Evolutionary conservation across 2,797 vertebrate species (phyloP).

Genomic region (Neostethus bicornis): DNA sequence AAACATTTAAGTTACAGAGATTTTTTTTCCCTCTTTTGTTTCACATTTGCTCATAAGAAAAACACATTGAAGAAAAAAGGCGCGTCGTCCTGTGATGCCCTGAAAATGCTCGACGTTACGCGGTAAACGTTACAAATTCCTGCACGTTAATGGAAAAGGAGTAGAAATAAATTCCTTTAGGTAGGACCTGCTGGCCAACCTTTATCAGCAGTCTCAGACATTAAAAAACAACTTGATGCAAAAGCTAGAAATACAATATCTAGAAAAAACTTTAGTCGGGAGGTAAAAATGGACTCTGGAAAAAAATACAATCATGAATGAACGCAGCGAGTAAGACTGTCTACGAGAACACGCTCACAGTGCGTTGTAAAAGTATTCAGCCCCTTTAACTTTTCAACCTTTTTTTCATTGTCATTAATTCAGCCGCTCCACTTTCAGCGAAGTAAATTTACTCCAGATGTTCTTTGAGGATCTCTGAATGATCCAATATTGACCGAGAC

Average conservation of each 20-base stretch:
- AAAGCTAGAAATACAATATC: slow-evolving; percentile 67
- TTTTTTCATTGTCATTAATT: too few species aligned
- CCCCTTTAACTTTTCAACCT: too few species aligned
- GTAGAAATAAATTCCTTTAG: slow-evolving; percentile 76
- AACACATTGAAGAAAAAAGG: slow-evolving; percentile 67
- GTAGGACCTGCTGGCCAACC: slow-evolving; percentile 53
- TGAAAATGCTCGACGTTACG: slow-evolving; percentile 70
- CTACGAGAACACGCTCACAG: too few species aligned
- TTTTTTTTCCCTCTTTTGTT: slow-evolving; percentile 15
- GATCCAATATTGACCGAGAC: too few species aligned
- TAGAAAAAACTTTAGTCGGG: slow-evolving; percentile 62
- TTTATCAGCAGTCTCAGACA: slow-evolving; percentile 63
- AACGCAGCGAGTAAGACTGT: too few species aligned
- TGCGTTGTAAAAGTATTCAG: too few species aligned
- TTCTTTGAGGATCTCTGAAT: too few species aligned
- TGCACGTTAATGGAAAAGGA: slow-evolving; percentile 72
- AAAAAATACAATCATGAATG: slow-evolving; percentile 72
- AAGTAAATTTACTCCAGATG: too few species aligned
- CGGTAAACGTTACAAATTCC: slow-evolving; percentile 75
- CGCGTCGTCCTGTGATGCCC: slow-evolving; percentile 68
- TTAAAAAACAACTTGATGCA: slow-evolving; percentile 56
- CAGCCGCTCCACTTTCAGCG: too few species aligned
- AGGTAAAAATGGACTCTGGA: slow-evolving; percentile 59
- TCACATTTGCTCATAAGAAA: slow-evolving; percentile 70
- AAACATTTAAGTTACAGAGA: slow-evolving; percentile 68